phyloP scores from a whole-genome alignment of 2,797 vertebrate genomes.

The Arrhamphus sclerolepis region DNA sequence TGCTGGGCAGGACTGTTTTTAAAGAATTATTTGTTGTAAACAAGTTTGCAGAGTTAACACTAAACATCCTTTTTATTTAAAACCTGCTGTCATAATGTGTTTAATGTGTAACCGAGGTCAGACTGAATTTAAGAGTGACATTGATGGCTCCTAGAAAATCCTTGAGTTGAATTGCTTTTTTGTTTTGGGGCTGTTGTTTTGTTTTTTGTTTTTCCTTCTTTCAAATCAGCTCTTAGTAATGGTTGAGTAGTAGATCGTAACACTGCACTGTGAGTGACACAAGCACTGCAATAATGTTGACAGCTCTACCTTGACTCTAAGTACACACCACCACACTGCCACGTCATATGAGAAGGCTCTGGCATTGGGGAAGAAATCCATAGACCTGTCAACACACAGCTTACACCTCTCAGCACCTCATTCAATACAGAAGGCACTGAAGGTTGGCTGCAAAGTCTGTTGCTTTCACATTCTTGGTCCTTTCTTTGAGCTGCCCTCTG shows the following conservation, averaged over 20 bases:
- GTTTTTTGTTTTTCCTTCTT: not conserved
- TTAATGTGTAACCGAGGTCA: slow-evolving; percentile 23
- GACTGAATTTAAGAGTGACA: slow-evolving; percentile 8
- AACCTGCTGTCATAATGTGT: slow-evolving; percentile 35
- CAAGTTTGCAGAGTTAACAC: slow-evolving; percentile 26
- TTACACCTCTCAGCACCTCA: slow-evolving; percentile 61
- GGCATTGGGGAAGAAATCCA: slow-evolving; percentile 45
- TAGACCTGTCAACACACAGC: slow-evolving; percentile 63
- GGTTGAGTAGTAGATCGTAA: slow-evolving; percentile 42
- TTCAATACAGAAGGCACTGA: slow-evolving; percentile 43
- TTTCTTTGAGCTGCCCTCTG: slow-evolving; percentile 44
- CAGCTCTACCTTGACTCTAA: slow-evolving; percentile 54
- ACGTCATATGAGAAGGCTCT: slow-evolving; percentile 63
- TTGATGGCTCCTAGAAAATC: slow-evolving; percentile 15
- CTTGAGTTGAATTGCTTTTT: slow-evolving; percentile 30
- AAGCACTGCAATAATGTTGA: slow-evolving; percentile 57
- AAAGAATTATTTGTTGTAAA: slow-evolving; percentile 48
- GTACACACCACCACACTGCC: slow-evolving; percentile 37
- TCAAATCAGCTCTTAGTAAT: slow-evolving; percentile 20
- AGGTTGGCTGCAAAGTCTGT: slow-evolving; percentile 40
- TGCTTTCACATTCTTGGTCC: slow-evolving; percentile 40
- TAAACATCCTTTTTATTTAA: slow-evolving; percentile 17
- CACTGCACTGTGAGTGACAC: slow-evolving; percentile 52
- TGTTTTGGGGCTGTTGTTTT: slow-evolving; percentile 31
- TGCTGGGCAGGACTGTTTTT: slow-evolving; percentile 33